Evolutionary conservation across 1,140 invertebrate genomes (phyloP).

Genomic region (Neotoxoptera formosana): DNA sequence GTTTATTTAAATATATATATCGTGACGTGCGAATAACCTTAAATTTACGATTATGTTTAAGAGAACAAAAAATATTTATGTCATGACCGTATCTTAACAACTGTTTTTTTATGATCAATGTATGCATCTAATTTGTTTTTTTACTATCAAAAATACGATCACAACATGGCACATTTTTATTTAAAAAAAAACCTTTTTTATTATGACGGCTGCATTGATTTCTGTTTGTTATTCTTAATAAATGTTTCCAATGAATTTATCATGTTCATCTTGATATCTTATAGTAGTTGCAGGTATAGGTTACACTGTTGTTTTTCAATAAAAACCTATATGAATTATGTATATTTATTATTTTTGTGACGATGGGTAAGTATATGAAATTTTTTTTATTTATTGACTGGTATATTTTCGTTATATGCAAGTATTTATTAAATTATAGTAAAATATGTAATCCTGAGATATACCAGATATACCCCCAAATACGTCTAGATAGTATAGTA

Average conservation of each 20-base stretch:
- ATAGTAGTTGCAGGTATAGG: background rate
- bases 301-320: background rate
- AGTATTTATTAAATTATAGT: background rate
- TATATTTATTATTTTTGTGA: background rate
- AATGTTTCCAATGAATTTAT: background rate
- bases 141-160: background rate
- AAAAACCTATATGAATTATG: background rate
- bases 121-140: conserved; percentile 17
- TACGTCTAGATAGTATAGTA: background rate
- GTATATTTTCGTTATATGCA: background rate
- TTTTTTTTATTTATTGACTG: background rate
- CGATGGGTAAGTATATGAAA: background rate
- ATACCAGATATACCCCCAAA: background rate
- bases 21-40: conserved; percentile 26
- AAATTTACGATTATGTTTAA: conserved; percentile 21
- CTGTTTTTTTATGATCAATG: background rate
- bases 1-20: conserved; percentile 18
- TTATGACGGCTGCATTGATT: background rate
- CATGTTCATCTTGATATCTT: background rate
- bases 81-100: conserved; percentile 49
- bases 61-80: conserved; percentile 12
- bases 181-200: background rate
- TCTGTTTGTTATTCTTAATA: background rate
- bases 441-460: background rate
- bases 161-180: background rate